Base-by-base conservation (phyloP, 2,113 vertebrate species). In the Caranx melampygus region DNA sequence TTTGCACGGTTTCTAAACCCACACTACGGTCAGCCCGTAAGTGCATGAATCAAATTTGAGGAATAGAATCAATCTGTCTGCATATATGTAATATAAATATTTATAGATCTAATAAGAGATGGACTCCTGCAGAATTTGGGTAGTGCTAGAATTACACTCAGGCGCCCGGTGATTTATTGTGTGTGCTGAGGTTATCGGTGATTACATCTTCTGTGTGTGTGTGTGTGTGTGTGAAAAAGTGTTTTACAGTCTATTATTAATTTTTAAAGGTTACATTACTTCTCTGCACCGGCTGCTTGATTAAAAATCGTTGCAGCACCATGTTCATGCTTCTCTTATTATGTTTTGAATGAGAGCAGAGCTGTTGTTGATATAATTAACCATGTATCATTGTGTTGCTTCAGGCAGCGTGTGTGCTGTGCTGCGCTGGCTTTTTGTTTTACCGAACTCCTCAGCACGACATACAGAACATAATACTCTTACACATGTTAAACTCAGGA, bases 171-270 rank as follows among this genome's bases (percentile, higher is more conserved):
- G 58, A 85, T 83, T 85, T 76, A 82, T 70, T 42, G 45, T 31
- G 52, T 57, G 49, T 44, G 60, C 33, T 35, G 62, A 59, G 52
- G 69, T 84, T 49, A 83, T 78, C 72, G 64, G 51, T 79, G 71
- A 60, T 79, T 81, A 40, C 72, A 78, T 89, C 69, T 26, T 26
- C 26, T 70, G 26, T 20, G 37, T 70, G 63, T 54, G 37, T 14
- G 26, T 26, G 4, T 18, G 55, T 70, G 26, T 20, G 37, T 70
- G 63, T 54, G 37, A 63, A 18, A 21, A 72, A 61, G 66, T 54
- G 16, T 75, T 77, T 70, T 73, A 63, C 14, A 63, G 44, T 61
- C 33, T 82, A 5, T 80, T 80, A 79, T 87, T 72, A 70, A 74
- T 78, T 78, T 78, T 78, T 61, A 81, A 83, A 75, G 52, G 65